Base-by-base conservation (phyloP, 2,888 invertebrate genomes). In the Spisula solida region DNA sequence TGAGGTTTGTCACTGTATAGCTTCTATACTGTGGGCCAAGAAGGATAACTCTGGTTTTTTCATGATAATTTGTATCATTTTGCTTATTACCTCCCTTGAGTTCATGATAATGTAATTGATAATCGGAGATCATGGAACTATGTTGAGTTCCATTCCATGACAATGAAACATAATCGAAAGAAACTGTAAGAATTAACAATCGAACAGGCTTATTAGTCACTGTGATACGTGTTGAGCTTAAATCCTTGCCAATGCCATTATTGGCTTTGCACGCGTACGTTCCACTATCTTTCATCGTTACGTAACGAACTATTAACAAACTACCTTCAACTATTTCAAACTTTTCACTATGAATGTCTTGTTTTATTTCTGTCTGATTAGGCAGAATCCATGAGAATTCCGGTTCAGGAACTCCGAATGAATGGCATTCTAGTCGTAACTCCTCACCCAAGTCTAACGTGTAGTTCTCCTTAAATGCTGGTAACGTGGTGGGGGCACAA, bases 361-460 rank as follows among this genome's bases (percentile, higher is more conserved):
- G 93, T 84, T 96, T 95, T 29, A 97, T 89, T 18, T 95, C 90
- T 6, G 94, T 93, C 6, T 97, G 97, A 86, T 95, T 95, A 14
- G 97, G 97, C 10, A 97, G 92, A 29, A 96, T 91, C 97, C 97
- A 97, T 82, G 95, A 93, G 16, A 97, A 92, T 70, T 93, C 89
- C 12, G 97, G 97, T 10, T 91, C 83, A 20, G 97, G 97, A 20
- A 96, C 94, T 0, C 97, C 97, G n/a, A 96, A 94, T 2, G 96
- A 96, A 60, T 97, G 96, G 92, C 97, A 97, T 90, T 97, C 96
- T 51, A 96, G 93, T 5, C 93, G 93, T 48, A 96, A 93, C 70
- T 95, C 94, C 25, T 96, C 96, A 5, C 97, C 97, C 6, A 96
- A 87, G 81, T 95, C 95, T 29, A 95, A 90, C 85, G 94, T 95